phyloP scores from a whole-genome alignment of 2,113 vertebrate species.

The Pao palembangensis region DNA sequence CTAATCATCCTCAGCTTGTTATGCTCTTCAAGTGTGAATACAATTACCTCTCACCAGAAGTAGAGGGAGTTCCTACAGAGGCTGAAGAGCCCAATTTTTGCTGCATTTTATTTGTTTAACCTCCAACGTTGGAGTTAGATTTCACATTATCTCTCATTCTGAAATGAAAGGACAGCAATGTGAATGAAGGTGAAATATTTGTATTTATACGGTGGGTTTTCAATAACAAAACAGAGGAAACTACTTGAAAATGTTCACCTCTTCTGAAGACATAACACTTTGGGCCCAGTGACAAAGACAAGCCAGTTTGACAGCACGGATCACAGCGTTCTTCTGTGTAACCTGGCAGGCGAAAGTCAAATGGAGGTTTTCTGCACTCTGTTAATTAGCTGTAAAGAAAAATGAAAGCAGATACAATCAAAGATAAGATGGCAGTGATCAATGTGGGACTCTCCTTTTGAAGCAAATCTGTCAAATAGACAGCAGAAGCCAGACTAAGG shows the following conservation, averaged over 20 bases:
- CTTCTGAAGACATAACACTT: slow-evolving; percentile 1
- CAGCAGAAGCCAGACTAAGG: slow-evolving; percentile 60
- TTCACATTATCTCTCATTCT: slow-evolving; percentile 38
- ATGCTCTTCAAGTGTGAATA: not conserved
- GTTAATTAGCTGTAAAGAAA: slow-evolving; percentile 65
- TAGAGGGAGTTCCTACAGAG: not conserved
- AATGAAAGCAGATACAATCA: not conserved
- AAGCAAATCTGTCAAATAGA: slow-evolving; percentile 69
- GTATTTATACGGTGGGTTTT: too few relatives aligned
- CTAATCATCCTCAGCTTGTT: not conserved
- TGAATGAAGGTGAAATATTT: too few relatives aligned
- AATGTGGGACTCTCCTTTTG: slow-evolving; percentile 60
- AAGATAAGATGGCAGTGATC: slow-evolving; percentile 50
- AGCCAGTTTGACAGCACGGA: slow-evolving; percentile 71
- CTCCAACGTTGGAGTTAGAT: slow-evolving; percentile 9
- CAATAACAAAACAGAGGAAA: too few relatives aligned
- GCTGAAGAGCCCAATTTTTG: not conserved
- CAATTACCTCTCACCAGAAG: slow-evolving; percentile 17
- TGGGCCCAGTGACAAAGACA: slow-evolving; percentile 60
- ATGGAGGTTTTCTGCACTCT: slow-evolving; percentile 74
- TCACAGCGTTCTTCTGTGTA: slow-evolving; percentile 76
- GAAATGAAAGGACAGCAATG: slow-evolving; percentile 2
- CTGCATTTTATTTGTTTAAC: not conserved
- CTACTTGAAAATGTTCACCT: slow-evolving; percentile 12
- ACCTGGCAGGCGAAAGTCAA: slow-evolving; percentile 74